Evolutionary conservation across 2,797 vertebrate species (phyloP).

Genomic region (Myotis pilosus): DNA sequence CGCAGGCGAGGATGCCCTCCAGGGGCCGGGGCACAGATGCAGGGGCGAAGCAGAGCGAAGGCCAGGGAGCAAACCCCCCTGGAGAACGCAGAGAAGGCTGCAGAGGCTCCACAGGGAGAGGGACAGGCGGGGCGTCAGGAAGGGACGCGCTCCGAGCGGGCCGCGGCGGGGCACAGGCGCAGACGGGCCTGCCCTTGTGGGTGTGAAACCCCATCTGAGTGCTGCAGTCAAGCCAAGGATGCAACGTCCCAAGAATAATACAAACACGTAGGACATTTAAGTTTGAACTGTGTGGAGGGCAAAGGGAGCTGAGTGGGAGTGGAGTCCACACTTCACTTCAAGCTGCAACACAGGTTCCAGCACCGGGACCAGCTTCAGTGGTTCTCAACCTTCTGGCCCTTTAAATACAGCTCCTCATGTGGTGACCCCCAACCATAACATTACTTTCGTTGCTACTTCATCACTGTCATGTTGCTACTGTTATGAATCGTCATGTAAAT

Average conservation of each 20-base stretch:
- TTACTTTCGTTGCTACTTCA: no score
- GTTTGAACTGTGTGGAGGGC: no score
- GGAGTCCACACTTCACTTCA: neutral
- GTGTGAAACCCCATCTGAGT: neutral
- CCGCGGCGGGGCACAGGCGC: no score
- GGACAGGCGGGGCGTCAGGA: neutral
- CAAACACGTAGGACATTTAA: neutral
- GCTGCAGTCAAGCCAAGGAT: neutral
- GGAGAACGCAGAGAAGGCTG: no score
- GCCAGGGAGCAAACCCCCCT: neutral
- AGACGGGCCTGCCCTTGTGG: neutral
- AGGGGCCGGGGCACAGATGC: no score
- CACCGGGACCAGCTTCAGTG: no score
- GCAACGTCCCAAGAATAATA: neutral
- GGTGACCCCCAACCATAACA: no score
- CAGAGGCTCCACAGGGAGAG: no score
- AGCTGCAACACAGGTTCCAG: neutral
- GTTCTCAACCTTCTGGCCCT: no score
- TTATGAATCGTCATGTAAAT: no score
- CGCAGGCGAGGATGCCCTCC: neutral
- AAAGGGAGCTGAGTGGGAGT: neutral
- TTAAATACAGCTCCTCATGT: no score
- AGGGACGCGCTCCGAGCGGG: neutral
- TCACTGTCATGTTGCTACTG: no score
- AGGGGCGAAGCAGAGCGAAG: neutral